These are phyloP conservation scores for Orthosia gracilis DNA, from an alignment of 2,888 invertebrate genomes.

Conservation along the genomic window DNA sequence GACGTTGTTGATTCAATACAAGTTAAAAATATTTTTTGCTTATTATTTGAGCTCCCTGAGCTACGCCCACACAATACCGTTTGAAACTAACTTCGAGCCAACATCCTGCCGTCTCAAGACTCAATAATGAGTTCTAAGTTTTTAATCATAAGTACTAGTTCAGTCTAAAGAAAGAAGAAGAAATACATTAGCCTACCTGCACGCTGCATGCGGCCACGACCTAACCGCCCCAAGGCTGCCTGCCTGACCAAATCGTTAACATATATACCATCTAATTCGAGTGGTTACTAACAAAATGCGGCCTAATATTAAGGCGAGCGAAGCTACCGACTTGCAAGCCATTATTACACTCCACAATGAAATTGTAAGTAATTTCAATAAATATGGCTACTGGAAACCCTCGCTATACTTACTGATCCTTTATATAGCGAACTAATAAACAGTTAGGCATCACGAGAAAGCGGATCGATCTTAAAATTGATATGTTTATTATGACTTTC, in stretches of 20 bases:
- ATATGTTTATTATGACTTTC: constrained; percentile 91
- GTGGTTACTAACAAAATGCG: constrained; percentile 83
- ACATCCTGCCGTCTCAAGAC: no score
- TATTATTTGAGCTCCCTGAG: no score
- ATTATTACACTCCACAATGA: constrained; percentile 88
- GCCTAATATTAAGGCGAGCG: constrained; percentile 82
- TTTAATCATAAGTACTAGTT: constrained; percentile 6
- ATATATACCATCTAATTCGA: constrained; percentile 85
- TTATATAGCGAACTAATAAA: constrained; percentile 89
- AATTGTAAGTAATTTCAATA: constrained; percentile 91
- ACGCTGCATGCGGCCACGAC: constrained; percentile 39
- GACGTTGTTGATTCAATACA: no score
- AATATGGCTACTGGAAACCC: constrained; percentile 83
- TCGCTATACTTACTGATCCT: constrained; percentile 82
- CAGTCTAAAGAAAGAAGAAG: constrained; percentile 10
- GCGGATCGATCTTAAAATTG: constrained; percentile 87
- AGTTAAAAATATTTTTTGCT: no score
- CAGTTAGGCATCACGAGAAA: constrained; percentile 90
- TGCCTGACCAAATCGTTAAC: constrained; percentile 63
- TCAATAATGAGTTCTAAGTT: not conserved
- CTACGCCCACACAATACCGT: no score
- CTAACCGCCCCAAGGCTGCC: constrained; percentile 30
- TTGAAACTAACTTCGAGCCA: no score
- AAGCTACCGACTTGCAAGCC: constrained; percentile 85
- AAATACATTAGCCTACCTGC: constrained; percentile 26